Base-by-base conservation (phyloP, 2,888 invertebrate genomes). In the Koerneria pararmatus region DNA sequence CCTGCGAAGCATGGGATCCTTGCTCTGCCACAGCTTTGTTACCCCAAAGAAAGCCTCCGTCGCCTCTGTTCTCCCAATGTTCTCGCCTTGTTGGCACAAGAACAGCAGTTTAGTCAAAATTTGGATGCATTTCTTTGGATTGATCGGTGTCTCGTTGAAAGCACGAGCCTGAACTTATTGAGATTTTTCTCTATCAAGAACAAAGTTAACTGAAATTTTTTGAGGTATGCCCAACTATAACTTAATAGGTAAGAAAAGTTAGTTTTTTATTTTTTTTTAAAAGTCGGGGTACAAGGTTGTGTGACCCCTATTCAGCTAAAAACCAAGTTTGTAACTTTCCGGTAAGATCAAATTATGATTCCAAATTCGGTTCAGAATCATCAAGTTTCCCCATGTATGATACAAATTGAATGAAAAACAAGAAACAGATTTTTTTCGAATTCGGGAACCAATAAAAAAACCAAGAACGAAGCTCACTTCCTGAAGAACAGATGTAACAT, bases 1-100 rank as follows among this genome's bases (percentile, higher is more conserved):
- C 6, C 98, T 88, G 48, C 98, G 88, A 31, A 99, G 86, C 75
- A 93, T 91, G 34, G 87, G 91, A 88, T 99, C 98, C 80, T 92
- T 91, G 0, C 93, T 94, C 85, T 99, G 98, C 85, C 98, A 99
- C 56, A 99, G 87, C 85, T 98, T 98, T 0, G 98, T 99, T 88
- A 97, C 95, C 1, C 98, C 97, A 86, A 99, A 99, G 85, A 99
- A 99, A 6, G 92, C 91, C 82, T 97, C 97, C 1, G 98, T 99
- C 0, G 98, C 98, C 85, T 99, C 98, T 56, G 91, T 91, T 0
- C 91, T 90, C 41, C 11, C 92, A 69, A 98, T 87, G 78, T 90
- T 88, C 84, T 97, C 95, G 0, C 74, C 76, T 65, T 97, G 97
- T 84, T 95, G 95, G 72, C 98, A 88, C 74, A 98, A 87, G 85